Evolutionary conservation across 2,888 invertebrate species (phyloP).

Genomic region (Allygus modestus): DNA sequence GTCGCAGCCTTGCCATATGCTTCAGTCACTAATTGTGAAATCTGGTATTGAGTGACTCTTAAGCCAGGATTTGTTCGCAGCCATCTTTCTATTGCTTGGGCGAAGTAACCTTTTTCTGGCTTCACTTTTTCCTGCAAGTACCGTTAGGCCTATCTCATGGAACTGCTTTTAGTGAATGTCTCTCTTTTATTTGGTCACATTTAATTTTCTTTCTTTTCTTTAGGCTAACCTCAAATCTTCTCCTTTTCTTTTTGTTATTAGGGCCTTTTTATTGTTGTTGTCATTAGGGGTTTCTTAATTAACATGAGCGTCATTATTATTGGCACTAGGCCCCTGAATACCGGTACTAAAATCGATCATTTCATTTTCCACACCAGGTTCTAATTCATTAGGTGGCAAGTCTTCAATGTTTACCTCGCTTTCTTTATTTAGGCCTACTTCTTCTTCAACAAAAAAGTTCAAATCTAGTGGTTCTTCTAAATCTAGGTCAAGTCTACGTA

Average conservation of each 20-base stretch:
- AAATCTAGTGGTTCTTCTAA: slow-evolving; percentile 45
- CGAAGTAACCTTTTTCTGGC: slow-evolving; percentile 7
- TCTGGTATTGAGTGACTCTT: slow-evolving; percentile 67
- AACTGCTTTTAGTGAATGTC: slow-evolving; percentile 10
- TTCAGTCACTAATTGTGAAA: slow-evolving; percentile 65
- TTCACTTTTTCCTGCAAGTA: slow-evolving; percentile 66
- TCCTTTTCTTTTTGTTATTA: slow-evolving; percentile 34
- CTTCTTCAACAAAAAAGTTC: slow-evolving; percentile 36
- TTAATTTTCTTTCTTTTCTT: slow-evolving; percentile 46
- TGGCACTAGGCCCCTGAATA: slow-evolving; percentile 42
- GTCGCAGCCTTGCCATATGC: slow-evolving; percentile 68
- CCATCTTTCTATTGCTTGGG: slow-evolving; percentile 66
- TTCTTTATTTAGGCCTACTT: slow-evolving; percentile 45
- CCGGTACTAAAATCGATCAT: slow-evolving; percentile 37
- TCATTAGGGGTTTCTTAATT: slow-evolving; percentile 27
- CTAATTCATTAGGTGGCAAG: slow-evolving; percentile 35
- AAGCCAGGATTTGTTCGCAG: slow-evolving; percentile 66
- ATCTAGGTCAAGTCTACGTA: slow-evolving; percentile 39
- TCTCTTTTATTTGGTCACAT: slow-evolving; percentile 19
- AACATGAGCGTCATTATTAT: slow-evolving; percentile 27
- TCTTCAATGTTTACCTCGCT: slow-evolving; percentile 45
- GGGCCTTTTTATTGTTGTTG: slow-evolving; percentile 29
- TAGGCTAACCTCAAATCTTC: slow-evolving; percentile 36
- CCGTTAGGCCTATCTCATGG: slow-evolving; percentile 68
- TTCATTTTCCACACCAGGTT: slow-evolving; percentile 37